Conservation (phyloP, 2,113 vertebrate species). For the Montifringilla adamsi region DNA sequence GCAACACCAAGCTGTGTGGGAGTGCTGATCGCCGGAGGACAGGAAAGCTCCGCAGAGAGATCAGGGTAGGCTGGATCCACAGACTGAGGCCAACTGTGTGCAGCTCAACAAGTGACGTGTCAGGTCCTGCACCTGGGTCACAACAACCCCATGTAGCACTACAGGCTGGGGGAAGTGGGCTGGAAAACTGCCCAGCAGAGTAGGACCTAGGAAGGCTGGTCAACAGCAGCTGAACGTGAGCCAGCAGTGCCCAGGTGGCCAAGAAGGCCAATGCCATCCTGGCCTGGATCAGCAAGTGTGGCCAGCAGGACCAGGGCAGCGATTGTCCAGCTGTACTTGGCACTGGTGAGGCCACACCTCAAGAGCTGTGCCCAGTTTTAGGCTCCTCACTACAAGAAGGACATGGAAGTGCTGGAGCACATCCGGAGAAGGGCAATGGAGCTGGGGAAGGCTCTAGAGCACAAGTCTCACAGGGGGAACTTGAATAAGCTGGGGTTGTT, state of each 20-base stretch:
- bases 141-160: neutral
- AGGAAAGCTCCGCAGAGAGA: neutral
- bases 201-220: neutral
- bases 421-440: neutral
- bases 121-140: neutral
- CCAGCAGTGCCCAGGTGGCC: neutral
- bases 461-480: neutral
- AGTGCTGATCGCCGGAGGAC: accelerated
- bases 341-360: neutral
- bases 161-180: neutral
- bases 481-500: neutral
- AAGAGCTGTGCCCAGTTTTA: neutral
- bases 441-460: neutral
- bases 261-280: neutral
- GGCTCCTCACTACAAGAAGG: neutral
- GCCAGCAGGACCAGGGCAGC: neutral
- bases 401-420: neutral
- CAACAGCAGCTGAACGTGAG: neutral
- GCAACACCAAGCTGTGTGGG: neutral
- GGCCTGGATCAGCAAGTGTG: neutral
- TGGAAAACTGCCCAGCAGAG: neutral
- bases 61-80: neutral
- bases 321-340: accelerated
- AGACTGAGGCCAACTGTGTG: neutral
- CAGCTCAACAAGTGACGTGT: neutral